phyloP scores from a whole-genome alignment of 2,888 invertebrate genomes.

The Branchellion lobata region DNA sequence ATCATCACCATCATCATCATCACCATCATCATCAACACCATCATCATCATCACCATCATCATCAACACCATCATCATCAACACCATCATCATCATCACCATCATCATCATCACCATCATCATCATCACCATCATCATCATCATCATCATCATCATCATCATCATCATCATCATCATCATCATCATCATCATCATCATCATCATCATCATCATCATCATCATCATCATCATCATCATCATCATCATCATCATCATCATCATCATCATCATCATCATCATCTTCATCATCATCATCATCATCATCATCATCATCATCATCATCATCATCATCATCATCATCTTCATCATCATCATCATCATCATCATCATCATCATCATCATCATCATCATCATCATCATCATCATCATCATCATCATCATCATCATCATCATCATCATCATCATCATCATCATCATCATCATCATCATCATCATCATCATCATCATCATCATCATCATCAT shows the following conservation, averaged over 20 bases:
- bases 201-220: conserved; percentile 15
- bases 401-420: conserved; percentile 33
- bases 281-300: conserved; percentile 42
- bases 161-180: neutral
- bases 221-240: neutral
- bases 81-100: too few species aligned
- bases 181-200: neutral
- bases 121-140: conserved; percentile 5
- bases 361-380: conserved; percentile 25
- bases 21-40: too few species aligned
- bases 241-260: conserved; percentile 11
- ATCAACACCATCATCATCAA: too few species aligned
- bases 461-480: conserved; percentile 30
- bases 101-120: neutral
- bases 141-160: conserved; percentile 13
- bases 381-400: conserved; percentile 30
- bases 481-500: conserved; percentile 28
- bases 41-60: too few species aligned
- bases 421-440: conserved; percentile 31
- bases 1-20: neutral
- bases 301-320: conserved; percentile 36
- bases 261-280: conserved; percentile 3
- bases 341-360: conserved; percentile 36
- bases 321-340: conserved; percentile 39
- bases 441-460: conserved; percentile 33